Evolutionary conservation across 2,888 invertebrate species (phyloP).

Genomic region (Lithophane leautieri): DNA sequence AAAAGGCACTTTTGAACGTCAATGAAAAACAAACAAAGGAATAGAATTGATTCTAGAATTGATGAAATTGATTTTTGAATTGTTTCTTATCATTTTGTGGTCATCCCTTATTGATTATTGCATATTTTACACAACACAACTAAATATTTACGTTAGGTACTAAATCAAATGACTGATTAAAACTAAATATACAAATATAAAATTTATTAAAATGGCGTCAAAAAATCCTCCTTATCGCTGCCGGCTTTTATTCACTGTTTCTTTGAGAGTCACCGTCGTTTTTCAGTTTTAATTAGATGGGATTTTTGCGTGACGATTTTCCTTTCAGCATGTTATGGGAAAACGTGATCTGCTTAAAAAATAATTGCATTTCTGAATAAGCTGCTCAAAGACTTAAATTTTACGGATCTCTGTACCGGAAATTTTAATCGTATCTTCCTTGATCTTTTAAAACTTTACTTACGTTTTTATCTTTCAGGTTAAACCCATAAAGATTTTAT

Average conservation of each 20-base stretch:
- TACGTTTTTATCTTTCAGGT: slow-evolving; percentile 1
- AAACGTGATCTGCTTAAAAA: slow-evolving; percentile 23
- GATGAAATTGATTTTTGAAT: no score
- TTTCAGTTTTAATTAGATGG: slow-evolving; percentile 4
- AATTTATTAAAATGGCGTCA: no score
- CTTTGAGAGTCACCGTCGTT: background rate
- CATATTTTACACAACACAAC: background rate
- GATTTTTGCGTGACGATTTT: background rate
- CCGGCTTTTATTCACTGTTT: slow-evolving; percentile 4
- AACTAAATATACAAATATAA: no score
- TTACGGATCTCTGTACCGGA: slow-evolving; percentile 25
- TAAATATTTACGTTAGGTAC: no score
- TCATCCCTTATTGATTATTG: background rate
- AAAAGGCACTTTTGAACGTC: no score
- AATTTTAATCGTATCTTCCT: slow-evolving; percentile 35
- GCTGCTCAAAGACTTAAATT: slow-evolving; percentile 41
- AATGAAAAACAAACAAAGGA: no score
- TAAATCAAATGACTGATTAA: no score
- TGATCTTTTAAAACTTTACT: slow-evolving; percentile 33
- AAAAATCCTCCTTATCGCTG: no score
- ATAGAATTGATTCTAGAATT: no score
- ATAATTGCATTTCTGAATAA: slow-evolving; percentile 44
- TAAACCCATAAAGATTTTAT: slow-evolving; percentile 22
- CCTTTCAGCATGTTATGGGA: background rate
- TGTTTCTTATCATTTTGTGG: background rate